Evolutionary conservation across 2,113 vertebrate genomes (phyloP).

Genomic region (Oceanodroma tethys): DNA sequence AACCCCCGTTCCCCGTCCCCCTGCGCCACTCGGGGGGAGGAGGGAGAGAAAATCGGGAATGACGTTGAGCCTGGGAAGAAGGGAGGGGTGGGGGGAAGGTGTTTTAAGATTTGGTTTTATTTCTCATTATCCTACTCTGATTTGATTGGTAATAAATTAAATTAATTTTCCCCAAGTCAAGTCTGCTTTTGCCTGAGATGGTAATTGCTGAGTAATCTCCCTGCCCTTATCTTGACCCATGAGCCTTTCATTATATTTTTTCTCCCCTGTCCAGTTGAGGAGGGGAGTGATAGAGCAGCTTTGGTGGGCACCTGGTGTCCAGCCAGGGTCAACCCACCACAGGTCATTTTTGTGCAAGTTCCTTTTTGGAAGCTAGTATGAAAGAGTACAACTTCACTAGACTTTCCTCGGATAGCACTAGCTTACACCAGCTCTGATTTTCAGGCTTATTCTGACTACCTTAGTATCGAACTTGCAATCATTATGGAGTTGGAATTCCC

Average conservation of each 20-base stretch:
- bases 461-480: not conserved
- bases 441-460: not conserved
- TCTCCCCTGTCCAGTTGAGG: not conserved
- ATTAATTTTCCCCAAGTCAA: not conserved
- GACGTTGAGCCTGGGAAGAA: not conserved
- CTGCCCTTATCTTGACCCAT: not conserved
- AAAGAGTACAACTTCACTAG: not conserved
- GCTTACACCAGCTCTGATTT: not conserved
- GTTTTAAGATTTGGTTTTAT: not conserved
- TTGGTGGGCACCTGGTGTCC: not conserved
- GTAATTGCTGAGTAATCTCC: not conserved
- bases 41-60: not conserved
- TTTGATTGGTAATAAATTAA: not conserved
- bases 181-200: not conserved
- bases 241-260: not conserved
- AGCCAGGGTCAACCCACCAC: not conserved
- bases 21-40: not conserved
- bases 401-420: not conserved
- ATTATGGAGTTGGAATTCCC: not conserved
- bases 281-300: not conserved
- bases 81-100: not conserved
- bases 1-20: not conserved
- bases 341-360: not conserved
- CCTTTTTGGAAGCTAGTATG: not conserved
- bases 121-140: not conserved